Evolutionary conservation across 2,888 invertebrate genomes (phyloP).

Genomic region (Sclerodermus sp.): DNA sequence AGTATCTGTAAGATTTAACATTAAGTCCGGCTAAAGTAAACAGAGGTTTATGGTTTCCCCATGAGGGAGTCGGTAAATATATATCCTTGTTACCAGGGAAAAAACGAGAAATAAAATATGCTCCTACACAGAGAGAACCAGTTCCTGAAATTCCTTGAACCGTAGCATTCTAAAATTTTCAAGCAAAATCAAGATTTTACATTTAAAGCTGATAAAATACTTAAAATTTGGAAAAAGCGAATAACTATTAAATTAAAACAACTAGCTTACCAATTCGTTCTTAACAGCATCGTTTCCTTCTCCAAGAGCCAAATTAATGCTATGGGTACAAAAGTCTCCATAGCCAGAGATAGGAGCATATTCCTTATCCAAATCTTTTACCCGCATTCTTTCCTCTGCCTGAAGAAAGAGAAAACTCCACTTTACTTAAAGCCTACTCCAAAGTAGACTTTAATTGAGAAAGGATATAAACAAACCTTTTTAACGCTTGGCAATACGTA

Average conservation of each 20-base stretch:
- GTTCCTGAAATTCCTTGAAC: conserved; percentile 94
- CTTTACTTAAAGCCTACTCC: background rate
- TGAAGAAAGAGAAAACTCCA: conserved; percentile 51
- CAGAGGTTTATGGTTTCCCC: conserved; percentile 97
- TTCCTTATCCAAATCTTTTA: conserved; percentile 83
- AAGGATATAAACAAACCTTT: conserved; percentile 59
- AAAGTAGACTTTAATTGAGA: background rate
- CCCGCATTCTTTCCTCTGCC: conserved; percentile 79
- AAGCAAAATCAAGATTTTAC: background rate
- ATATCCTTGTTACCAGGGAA: conserved; percentile 79
- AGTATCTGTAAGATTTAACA: conserved; percentile 91
- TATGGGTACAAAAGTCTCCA: conserved; percentile 79
- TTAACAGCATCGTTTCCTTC: conserved; percentile 69
- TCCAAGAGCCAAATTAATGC: conserved; percentile 87
- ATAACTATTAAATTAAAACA: background rate
- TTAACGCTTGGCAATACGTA: conserved; percentile 88
- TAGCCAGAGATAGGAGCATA: conserved; percentile 91
- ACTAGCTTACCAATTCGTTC: conserved; percentile 70
- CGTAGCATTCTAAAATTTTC: conserved; percentile 64
- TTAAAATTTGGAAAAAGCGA: conserved; percentile 1
- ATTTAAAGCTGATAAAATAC: too few relatives aligned
- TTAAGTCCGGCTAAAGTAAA: conserved; percentile 86
- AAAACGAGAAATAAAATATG: conserved; percentile 81
- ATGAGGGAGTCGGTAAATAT: conserved; percentile 90
- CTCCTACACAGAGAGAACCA: conserved; percentile 91